phyloP scores from a whole-genome alignment of 2,888 invertebrate species.

The Nomada hirtipes region DNA sequence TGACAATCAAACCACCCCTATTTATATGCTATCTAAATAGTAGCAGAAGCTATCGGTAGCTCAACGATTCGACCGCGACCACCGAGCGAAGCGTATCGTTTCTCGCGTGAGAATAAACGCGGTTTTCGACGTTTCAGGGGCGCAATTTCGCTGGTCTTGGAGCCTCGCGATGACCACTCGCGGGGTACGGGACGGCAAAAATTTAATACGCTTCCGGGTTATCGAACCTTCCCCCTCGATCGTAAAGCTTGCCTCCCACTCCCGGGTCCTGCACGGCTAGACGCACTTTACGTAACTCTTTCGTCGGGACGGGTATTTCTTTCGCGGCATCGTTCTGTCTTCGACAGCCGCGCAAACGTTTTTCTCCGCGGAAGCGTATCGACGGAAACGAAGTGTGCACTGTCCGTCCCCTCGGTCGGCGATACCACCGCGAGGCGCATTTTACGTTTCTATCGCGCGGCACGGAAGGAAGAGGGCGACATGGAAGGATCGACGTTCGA shows the following conservation, averaged over 20 bases:
- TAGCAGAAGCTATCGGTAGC: too few species aligned
- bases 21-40: too few species aligned
- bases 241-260: conserved; percentile 35
- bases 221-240: conserved; percentile 37
- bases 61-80: background rate
- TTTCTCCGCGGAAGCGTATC: conserved; percentile 9
- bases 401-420: background rate
- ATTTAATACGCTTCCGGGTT: conserved; percentile 46
- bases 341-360: conserved; percentile 42
- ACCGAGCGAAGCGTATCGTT: background rate
- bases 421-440: conserved; percentile 6
- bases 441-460: conserved; percentile 16
- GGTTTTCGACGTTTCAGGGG: background rate
- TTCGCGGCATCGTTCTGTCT: conserved; percentile 54
- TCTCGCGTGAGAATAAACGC: background rate
- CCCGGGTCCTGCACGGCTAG: conserved; percentile 1
- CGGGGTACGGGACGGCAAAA: conserved; percentile 25
- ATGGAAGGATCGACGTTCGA: conserved; percentile 3
- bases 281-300: conserved; percentile 65
- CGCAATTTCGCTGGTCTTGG: background rate
- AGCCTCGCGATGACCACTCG: conserved; percentile 37
- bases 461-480: background rate
- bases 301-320: conserved; percentile 44
- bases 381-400: conserved; percentile 10
- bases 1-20: too few species aligned